Percentiles rank a stretch among this genome's conserved stretches.
These are phyloP conservation scores for Labeo catla DNA, from an alignment of 2,113 vertebrate species.

Conservation along the genomic window DNA sequence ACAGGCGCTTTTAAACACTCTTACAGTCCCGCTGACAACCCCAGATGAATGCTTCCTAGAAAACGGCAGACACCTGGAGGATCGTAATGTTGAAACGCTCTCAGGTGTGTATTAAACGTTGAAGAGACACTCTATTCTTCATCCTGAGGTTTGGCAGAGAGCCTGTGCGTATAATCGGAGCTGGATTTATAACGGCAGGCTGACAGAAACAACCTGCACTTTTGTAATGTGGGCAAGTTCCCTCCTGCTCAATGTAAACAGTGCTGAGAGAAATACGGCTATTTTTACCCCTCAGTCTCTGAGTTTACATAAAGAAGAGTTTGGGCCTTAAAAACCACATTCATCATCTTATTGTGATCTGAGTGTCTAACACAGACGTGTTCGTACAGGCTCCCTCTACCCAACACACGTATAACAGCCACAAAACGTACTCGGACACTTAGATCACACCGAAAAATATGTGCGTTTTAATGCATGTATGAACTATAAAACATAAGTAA, in stretches of 20 bases:
- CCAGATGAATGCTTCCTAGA: slow-evolving; percentile 13
- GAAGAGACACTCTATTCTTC: not conserved
- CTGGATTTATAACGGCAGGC: not conserved
- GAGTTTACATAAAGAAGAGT: not conserved
- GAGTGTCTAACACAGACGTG: not conserved
- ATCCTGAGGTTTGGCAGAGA: not conserved
- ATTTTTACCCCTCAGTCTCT: not conserved
- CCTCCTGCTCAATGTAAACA: slow-evolving; percentile 15
- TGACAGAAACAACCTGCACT: not conserved
- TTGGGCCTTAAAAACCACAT: not conserved
- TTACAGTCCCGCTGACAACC: slow-evolving; percentile 9
- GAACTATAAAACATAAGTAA: not conserved
- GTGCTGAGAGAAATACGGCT: not conserved
- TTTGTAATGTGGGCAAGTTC: not conserved
- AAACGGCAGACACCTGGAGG: slow-evolving; percentile 13
- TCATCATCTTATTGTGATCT: not conserved
- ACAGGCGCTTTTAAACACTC: not conserved
- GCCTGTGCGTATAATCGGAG: not conserved
- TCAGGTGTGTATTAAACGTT: not conserved
- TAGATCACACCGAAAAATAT: not conserved
- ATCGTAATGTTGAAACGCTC: slow-evolving; percentile 9
- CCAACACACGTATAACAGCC: too few species aligned
- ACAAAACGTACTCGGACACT: not conserved
- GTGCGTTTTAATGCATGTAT: not conserved
- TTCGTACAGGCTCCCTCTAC: not conserved